Evolutionary conservation across 2,797 vertebrate genomes (phyloP), one percentile per base, ranked within the genome.

Genomic region (Masticophis lateralis): DNA sequence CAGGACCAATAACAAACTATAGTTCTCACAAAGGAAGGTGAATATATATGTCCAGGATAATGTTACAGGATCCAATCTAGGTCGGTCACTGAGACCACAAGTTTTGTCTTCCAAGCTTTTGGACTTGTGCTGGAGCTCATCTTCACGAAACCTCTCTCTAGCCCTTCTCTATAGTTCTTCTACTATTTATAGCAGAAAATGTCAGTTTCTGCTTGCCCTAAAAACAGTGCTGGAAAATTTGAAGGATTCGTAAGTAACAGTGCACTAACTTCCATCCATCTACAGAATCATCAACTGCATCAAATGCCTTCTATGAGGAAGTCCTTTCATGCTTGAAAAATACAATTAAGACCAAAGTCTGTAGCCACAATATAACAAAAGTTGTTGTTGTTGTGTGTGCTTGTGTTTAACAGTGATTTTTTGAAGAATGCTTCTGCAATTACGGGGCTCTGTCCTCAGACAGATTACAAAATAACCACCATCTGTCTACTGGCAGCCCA

Each of bases 401-500:
- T 89, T 60, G 79, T 83, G 13, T 83, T 89, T 60, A 92, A 57
- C 13, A 28, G 60, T 60, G 89, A 59, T 91, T 91, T 63, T 37
- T 79, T 91, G 89, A 93, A 60, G 87, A 91, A 90, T 79, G 32
- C 55, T 87, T 86, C 13, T 87, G 61, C 27, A 20, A 79, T 91
- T 91, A 74, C 12, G 27, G 25, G 63, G 43, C 87, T 88, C 28
- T 27, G 28, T 74, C 61, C 61, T 88, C 43, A 91, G 89, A 91
- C 61, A 87, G 79, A 93, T 87, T 89, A 90, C 92, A 90, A 93
- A 56, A 59, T 37, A 69, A 37, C 25, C 87, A 43, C 92, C 92
- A 88, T 93, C 92, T 88, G 92, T 88, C 90, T 91, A 60, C 69
- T 91, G 86, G 86, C 90, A 93, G 28, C 61, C 86, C 88, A 91